Base-by-base conservation (phyloP, 2,888 invertebrate genomes). In the Dione vanillae region DNA sequence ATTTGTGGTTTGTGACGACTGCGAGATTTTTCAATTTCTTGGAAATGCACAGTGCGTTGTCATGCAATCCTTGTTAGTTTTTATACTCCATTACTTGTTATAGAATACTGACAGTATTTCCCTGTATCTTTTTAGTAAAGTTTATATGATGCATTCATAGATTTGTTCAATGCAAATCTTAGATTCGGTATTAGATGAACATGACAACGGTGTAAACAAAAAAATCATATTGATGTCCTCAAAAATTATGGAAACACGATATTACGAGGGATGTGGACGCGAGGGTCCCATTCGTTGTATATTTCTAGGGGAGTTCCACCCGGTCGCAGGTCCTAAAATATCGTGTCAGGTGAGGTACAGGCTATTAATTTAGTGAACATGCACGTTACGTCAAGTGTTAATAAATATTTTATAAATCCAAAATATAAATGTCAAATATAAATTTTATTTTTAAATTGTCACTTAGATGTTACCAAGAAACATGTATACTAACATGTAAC, bases 271-370 rank as follows among this genome's bases (percentile, higher is more conserved):
- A 5, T 95, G 95, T 76, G 95, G 95, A 11, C 94, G 95, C 64
- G 96, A 97, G 82, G 96, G 96, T 7, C 95, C 96, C 9, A 97
- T 97, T 75, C 94, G 96, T 66, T 97, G 97, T 80, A 97, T 97
- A 86, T 97, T 97, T 84, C 94, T 97, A 47, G 96, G 96, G 71
- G 95, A 96, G 81, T 96, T 96, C 80, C 96, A 96, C 84, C 95
- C 96, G 2, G 95, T 96, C 10, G 96, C 96, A 12, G 97, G 97
- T 2, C 97, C 97, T 7, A 97, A 96, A 91, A 97, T 97, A 82
- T 95, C 96, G 65, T 97, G 97, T 82, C 97, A 97, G 94, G 97
- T 97, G 83, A 41, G 58, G 83, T 77, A 41, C 27, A 27, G 5
- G 20, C 40, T 54, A 2, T 2, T 58, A 47, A 16, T 51, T 59